Percentiles rank a stretch among this genome's conserved stretches.
Evolutionary conservation across 1,140 invertebrate genomes (phyloP).

Genomic region (Megalopta genalis): DNA sequence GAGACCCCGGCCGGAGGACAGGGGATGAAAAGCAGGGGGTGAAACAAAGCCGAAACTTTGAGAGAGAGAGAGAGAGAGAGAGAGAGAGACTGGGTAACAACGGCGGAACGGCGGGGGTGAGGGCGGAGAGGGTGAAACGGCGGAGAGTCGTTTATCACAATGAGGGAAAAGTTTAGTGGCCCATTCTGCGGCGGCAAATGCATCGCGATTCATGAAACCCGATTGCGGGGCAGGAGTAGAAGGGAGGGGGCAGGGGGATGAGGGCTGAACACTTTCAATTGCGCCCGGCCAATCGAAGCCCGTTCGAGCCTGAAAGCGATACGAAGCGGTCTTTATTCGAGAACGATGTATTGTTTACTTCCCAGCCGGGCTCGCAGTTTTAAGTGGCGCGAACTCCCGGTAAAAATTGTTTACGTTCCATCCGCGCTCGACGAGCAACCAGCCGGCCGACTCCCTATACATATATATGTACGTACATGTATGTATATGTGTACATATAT

Average conservation of each 20-base stretch:
- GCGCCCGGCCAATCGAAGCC: constrained; percentile 5
- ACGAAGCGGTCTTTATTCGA: not conserved
- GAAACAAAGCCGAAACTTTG: not conserved
- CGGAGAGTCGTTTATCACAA: constrained; percentile 19
- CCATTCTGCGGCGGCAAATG: constrained; percentile 12
- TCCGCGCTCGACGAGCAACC: not conserved
- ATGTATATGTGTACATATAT: too few species aligned
- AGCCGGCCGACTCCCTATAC: too few species aligned
- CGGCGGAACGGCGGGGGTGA: not conserved
- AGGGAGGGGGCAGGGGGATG: too few species aligned
- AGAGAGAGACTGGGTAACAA: constrained; percentile 1
- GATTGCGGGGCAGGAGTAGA: not conserved
- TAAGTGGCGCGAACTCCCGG: not conserved
- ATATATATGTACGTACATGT: too few species aligned
- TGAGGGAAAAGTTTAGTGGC: constrained; percentile 30
- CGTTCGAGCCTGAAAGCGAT: not conserved
- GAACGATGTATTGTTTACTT: not conserved
- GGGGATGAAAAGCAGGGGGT: not conserved
- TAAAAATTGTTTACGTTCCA: not conserved
- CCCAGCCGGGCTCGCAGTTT: not conserved
- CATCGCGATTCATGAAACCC: constrained; percentile 8
- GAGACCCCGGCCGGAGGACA: not conserved
- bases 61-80: too few species aligned
- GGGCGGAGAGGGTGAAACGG: not conserved
- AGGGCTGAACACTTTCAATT: constrained; percentile 16